Conservation (phyloP, 2,797 vertebrate species). For the Chanos chanos region DNA sequence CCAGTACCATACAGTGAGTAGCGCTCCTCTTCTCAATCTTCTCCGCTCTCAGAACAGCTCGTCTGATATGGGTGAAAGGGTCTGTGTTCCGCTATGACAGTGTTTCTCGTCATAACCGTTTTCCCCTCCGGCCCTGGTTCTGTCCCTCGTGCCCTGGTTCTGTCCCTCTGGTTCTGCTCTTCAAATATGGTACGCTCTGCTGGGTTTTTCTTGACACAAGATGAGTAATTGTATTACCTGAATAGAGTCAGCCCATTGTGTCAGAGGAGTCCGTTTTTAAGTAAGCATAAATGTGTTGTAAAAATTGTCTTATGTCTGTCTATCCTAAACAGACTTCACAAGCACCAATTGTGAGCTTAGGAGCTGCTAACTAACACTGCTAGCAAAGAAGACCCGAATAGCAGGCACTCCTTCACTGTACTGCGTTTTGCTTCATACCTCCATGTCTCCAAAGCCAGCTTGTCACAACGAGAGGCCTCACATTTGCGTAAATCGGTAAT, state of each 20-base stretch:
- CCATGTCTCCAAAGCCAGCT: slow-evolving; percentile 9
- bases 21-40: too few relatives aligned
- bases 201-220: slow-evolving; percentile 29
- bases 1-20: slow-evolving; percentile 80
- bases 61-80: too few relatives aligned
- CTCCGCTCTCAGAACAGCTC: too few relatives aligned
- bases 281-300: too few relatives aligned
- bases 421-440: slow-evolving; percentile 7
- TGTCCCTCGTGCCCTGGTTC: slow-evolving; percentile 12
- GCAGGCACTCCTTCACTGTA: slow-evolving; percentile 2
- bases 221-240: slow-evolving; percentile 22
- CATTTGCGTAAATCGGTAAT: slow-evolving; percentile 39
- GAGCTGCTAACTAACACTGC: too few relatives aligned
- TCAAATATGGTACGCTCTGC: slow-evolving; percentile 13
- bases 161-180: slow-evolving; percentile 15
- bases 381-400: not conserved
- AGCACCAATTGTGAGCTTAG: too few relatives aligned
- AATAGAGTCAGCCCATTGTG: too few relatives aligned
- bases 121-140: not conserved
- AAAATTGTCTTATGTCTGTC: too few relatives aligned
- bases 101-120: not conserved
- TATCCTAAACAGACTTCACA: slow-evolving; percentile 16
- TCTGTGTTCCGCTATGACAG: too few relatives aligned
- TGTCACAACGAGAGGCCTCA: slow-evolving; percentile 1
- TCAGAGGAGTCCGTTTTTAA: too few relatives aligned